These are phyloP conservation scores for Leptopilina myrica DNA, from an alignment of 2,888 invertebrate species.

Conservation along the genomic window DNA sequence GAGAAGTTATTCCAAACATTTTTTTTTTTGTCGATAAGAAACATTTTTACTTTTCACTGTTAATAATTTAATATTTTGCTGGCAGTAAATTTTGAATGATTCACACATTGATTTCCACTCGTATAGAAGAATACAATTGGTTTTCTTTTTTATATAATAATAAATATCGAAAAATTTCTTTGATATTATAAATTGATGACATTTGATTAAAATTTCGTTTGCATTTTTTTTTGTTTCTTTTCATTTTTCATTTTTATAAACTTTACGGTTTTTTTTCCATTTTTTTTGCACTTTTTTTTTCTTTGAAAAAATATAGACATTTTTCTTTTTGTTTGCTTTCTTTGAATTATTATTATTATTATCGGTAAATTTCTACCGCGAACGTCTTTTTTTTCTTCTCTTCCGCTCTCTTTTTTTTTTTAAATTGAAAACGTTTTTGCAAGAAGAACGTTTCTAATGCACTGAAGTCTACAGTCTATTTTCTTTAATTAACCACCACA, in stretches of 20 bases:
- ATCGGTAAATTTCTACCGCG: constrained; percentile 4
- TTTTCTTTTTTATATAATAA: not conserved
- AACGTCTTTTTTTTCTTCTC: not conserved
- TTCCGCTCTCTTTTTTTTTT: not conserved
- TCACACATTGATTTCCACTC: constrained; percentile 41
- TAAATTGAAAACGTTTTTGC: constrained; percentile 28
- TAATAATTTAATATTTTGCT: constrained; percentile 53
- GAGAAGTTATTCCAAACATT: constrained; percentile 61
- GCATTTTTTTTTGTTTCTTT: too few relatives aligned
- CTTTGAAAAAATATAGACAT: constrained; percentile 34
- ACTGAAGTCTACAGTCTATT: constrained; percentile 34
- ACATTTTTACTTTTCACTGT: constrained; percentile 49
- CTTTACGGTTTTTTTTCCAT: too few relatives aligned
- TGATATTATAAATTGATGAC: constrained; percentile 31
- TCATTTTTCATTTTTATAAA: too few relatives aligned
- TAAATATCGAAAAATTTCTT: constrained; percentile 25
- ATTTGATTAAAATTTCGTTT: constrained; percentile 1
- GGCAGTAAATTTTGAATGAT: constrained; percentile 65
- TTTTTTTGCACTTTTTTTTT: constrained; percentile 1
- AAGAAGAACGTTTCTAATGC: constrained; percentile 28
- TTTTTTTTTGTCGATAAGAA: constrained; percentile 52
- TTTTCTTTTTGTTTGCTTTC: not conserved
- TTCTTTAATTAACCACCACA: not conserved
- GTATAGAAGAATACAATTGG: constrained; percentile 33
- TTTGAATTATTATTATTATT: not conserved